A percentile compares a stretch with the other conserved stretches of the same genome.
phyloP scores from a whole-genome alignment of 2,888 invertebrate genomes.

The Nycteola revayana region DNA sequence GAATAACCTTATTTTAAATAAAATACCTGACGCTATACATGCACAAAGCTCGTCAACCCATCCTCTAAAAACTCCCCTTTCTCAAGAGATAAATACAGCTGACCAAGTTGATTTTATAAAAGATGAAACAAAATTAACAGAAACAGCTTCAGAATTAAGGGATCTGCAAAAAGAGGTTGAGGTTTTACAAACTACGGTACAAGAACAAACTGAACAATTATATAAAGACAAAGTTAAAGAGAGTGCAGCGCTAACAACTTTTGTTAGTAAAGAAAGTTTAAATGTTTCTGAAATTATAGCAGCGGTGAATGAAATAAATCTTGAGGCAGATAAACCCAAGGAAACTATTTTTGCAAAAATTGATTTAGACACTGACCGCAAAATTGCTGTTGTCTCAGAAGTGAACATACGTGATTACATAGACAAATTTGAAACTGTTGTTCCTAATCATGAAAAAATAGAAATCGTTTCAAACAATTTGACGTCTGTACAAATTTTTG shows the following conservation, averaged over 20 bases:
- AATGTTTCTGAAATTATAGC: constrained; percentile 81
- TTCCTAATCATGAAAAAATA: constrained; percentile 56
- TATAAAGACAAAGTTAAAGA: constrained; percentile 77
- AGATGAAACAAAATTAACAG: constrained; percentile 29
- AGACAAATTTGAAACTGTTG: constrained; percentile 43
- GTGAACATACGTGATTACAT: constrained; percentile 57
- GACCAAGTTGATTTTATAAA: constrained; percentile 57
- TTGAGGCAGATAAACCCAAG: constrained; percentile 56
- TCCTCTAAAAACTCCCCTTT: constrained; percentile 65
- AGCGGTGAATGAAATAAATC: constrained; percentile 73
- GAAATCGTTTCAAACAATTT: constrained; percentile 49
- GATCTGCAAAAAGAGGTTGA: constrained; percentile 67
- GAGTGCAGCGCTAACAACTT: constrained; percentile 77
- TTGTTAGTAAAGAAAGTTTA: constrained; percentile 83
- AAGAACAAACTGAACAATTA: constrained; percentile 78
- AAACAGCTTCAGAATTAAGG: constrained; percentile 53
- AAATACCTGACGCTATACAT: constrained; percentile 40
- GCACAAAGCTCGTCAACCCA: constrained; percentile 51
- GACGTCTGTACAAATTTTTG: constrained; percentile 58
- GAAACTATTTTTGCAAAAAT: constrained; percentile 72
- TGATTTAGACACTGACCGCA: constrained; percentile 75
- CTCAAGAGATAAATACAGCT: constrained; percentile 69
- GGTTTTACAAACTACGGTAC: constrained; percentile 56
- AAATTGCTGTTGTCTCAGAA: constrained; percentile 74
- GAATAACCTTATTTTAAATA: constrained; percentile 65